Evolutionary conservation across 1,140 invertebrate species (phyloP).

Genomic region (Zaprionus capensis): DNA sequence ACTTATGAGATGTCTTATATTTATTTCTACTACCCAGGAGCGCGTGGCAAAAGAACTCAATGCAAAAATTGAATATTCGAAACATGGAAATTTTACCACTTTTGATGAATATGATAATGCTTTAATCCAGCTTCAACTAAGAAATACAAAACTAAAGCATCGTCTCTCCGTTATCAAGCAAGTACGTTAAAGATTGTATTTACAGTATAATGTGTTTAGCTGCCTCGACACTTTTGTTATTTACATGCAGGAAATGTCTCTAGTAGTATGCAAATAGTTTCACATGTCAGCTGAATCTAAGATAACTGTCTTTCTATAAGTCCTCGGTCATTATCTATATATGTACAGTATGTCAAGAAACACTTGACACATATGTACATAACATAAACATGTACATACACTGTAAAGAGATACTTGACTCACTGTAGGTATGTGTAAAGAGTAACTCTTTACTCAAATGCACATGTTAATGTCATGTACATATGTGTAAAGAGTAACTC

Average conservation of each 20-base stretch:
- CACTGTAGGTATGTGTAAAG: no score
- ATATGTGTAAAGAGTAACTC: no score
- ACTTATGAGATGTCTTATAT: neutral
- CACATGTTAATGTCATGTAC: no score
- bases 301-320: no score
- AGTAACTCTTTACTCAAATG: no score
- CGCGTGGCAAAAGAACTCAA: slow-evolving; percentile 1
- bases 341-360: no score
- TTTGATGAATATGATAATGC: slow-evolving; percentile 79
- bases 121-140: slow-evolving; percentile 86
- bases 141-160: slow-evolving; percentile 94
- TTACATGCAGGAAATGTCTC: no score
- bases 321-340: no score
- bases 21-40: slow-evolving; percentile 15
- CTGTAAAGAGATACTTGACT: no score
- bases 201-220: neutral
- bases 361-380: no score
- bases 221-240: no score
- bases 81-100: neutral
- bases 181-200: slow-evolving; percentile 85
- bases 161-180: slow-evolving; percentile 91
- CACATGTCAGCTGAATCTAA: neutral
- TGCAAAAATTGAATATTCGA: neutral
- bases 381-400: no score
- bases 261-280: neutral